Conservation (phyloP, 2,888 invertebrate species). For the Xestia ashworthii region DNA sequence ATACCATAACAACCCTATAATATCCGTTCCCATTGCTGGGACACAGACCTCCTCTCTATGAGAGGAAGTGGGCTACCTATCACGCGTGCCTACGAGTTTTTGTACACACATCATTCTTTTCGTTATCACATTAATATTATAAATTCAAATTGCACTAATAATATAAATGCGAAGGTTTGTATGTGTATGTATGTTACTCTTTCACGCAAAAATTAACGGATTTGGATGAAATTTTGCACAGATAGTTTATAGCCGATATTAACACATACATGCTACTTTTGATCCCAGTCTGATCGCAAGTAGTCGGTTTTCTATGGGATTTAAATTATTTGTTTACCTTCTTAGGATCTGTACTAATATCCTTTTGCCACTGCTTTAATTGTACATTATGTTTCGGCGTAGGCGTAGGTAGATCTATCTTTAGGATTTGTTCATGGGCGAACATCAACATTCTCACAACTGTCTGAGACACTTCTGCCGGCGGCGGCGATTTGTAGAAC, state of each 20-base stretch:
- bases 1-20: no score
- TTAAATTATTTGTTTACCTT: conserved; percentile 74
- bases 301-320: neutral
- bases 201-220: no score
- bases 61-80: neutral
- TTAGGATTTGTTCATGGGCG: conserved; percentile 63
- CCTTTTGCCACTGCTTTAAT: conserved; percentile 73
- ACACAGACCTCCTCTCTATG: no score
- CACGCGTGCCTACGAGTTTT: neutral
- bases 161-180: no score
- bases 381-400: conserved; percentile 58
- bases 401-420: conserved; percentile 70
- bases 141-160: no score
- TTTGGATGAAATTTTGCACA: no score
- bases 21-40: no score
- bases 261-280: no score
- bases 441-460: conserved; percentile 68
- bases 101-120: no score
- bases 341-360: conserved; percentile 77
- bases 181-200: no score
- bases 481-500: conserved; percentile 59
- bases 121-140: no score
- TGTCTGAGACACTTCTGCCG: conserved; percentile 52
- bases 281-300: neutral
- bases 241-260: no score